A percentile compares a stretch with the other conserved stretches of the same genome.
Conservation (phyloP, 2,113 vertebrate genomes). For the Ailuropoda melanoleuca region DNA sequence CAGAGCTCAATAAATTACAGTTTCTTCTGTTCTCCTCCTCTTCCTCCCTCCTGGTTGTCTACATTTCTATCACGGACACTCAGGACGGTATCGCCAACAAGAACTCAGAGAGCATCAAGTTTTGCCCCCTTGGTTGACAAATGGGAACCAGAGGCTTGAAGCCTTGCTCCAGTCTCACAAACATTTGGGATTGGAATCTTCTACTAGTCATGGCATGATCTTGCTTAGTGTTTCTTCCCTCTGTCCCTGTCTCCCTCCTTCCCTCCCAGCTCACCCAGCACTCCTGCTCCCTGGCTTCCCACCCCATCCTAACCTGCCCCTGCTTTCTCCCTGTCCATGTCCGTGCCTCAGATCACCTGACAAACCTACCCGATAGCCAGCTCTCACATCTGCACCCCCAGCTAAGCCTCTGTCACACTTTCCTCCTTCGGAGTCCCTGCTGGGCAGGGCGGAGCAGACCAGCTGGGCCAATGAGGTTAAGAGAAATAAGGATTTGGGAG, state of each 20-base stretch:
- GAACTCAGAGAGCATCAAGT: not conserved
- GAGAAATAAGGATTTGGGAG: not conserved
- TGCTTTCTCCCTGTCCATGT: rapidly evolving
- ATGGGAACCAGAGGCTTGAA: not conserved
- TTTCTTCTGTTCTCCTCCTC: not conserved
- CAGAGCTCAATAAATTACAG: not conserved
- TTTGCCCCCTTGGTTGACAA: not conserved
- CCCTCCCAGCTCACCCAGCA: not conserved
- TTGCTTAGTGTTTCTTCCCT: not conserved
- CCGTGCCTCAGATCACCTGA: rapidly evolving
- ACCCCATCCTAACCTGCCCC: no score
- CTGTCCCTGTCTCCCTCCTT: not conserved
- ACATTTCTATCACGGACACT: not conserved
- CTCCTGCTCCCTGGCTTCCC: not conserved
- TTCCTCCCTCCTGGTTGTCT: not conserved
- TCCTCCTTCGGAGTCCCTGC: not conserved
- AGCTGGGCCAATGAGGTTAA: no score
- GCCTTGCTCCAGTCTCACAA: not conserved
- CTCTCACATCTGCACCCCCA: not conserved
- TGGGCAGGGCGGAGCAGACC: not conserved
- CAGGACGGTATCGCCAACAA: not conserved
- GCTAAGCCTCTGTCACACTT: not conserved
- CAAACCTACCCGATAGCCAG: rapidly evolving
- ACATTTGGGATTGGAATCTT: not conserved
- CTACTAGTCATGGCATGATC: no score